Conservation (phyloP, 2,888 invertebrate genomes). For the Ditylenchus weischeri region DNA sequence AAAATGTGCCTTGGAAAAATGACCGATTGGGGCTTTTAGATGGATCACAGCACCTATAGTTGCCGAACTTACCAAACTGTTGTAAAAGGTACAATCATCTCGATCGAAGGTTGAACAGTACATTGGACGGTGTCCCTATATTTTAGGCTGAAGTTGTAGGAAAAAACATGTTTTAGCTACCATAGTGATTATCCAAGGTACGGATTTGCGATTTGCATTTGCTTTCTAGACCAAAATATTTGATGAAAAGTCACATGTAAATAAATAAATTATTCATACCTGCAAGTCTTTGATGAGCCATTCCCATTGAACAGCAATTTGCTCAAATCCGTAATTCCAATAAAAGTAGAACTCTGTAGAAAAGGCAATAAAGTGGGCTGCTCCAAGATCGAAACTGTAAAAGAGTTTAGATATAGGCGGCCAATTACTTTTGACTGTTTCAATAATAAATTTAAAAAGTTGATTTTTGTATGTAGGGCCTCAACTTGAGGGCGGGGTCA, state of each 20-base stretch:
- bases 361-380: conserved; percentile 82
- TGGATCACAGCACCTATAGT: no score
- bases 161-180: no score
- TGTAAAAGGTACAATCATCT: conserved; percentile 70
- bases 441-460: neutral
- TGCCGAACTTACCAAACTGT: conserved; percentile 39
- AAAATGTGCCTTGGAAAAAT: conserved; percentile 10
- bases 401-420: neutral
- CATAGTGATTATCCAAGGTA: conserved; percentile 78
- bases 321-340: conserved; percentile 77
- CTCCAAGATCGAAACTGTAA: conserved; percentile 79
- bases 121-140: conserved; percentile 78
- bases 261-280: conserved; percentile 21
- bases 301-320: conserved; percentile 59
- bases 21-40: neutral
- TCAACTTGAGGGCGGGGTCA: no score
- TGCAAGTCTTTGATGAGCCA: conserved; percentile 53
- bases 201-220: conserved; percentile 44
- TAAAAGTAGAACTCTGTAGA: conserved; percentile 94
- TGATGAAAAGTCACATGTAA: no score
- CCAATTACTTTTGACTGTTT: no score
- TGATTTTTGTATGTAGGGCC: no score
- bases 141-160: no score
- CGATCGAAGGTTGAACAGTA: conserved; percentile 71
- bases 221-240: conserved; percentile 38